A percentile compares a stretch with the other conserved stretches of the same genome.
Conservation (phyloP, 2,113 vertebrate genomes). For the Podocnemis expansa region DNA sequence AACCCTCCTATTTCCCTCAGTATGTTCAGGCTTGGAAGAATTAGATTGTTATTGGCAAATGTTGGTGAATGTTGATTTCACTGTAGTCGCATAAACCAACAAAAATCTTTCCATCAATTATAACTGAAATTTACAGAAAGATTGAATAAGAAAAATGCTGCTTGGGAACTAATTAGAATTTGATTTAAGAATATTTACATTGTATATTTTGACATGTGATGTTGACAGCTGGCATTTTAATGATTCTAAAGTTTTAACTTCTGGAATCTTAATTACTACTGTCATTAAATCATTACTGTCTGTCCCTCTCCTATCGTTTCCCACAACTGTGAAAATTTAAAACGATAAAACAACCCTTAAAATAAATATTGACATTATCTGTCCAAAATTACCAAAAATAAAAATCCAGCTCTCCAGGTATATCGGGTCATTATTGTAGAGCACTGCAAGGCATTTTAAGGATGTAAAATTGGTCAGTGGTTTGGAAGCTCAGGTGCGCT, state of each 20-base stretch:
- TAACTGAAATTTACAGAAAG: not conserved
- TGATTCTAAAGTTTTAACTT: not conserved
- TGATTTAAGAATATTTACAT: not conserved
- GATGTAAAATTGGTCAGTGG: not conserved
- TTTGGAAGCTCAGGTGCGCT: not conserved
- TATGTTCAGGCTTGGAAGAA: not conserved
- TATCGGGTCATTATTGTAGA: accelerated
- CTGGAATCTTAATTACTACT: not conserved
- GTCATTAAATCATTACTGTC: not conserved
- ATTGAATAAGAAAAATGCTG: not conserved
- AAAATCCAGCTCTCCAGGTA: not conserved
- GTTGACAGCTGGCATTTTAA: not conserved
- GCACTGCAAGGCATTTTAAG: not conserved
- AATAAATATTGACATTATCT: not conserved
- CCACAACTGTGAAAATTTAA: not conserved
- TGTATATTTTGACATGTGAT: not conserved
- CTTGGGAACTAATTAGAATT: not conserved
- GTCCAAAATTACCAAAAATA: not conserved
- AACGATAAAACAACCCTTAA: not conserved
- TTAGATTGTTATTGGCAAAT: not conserved
- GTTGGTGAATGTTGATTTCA: not conserved
- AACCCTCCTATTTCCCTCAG: not conserved
- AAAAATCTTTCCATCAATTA: not conserved
- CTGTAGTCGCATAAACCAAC: not conserved
- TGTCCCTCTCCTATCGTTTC: not conserved